Percentiles rank a stretch among this genome's conserved stretches.
These are phyloP conservation scores for Hypanus sabinus DNA, from an alignment of 2,113 vertebrate genomes.

Conservation along the genomic window DNA sequence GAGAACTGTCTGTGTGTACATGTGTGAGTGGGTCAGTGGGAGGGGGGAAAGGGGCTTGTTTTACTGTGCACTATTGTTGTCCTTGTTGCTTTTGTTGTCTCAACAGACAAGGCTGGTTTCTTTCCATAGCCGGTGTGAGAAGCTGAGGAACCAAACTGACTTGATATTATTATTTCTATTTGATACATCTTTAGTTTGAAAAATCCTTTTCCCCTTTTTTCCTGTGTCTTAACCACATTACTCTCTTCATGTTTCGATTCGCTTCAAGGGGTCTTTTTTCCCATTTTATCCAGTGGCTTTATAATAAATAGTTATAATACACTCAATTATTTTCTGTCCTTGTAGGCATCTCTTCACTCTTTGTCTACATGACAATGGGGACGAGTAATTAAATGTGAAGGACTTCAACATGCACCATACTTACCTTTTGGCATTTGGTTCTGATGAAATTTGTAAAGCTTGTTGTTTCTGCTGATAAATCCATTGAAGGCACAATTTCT, in stretches of 20 bases:
- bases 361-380: background rate
- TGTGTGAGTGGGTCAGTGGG: too few species aligned
- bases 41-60: too few species aligned
- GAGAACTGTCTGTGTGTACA: too few species aligned
- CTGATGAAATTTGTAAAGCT: background rate
- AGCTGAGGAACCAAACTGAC: background rate
- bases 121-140: background rate
- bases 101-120: background rate
- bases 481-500: background rate
- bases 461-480: background rate
- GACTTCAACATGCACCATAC: too few species aligned
- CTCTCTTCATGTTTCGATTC: background rate
- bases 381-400: background rate
- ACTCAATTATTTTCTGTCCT: background rate
- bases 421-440: background rate
- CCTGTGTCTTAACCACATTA: background rate
- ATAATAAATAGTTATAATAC: background rate
- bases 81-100: background rate
- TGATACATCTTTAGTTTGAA: background rate
- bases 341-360: background rate
- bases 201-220: background rate
- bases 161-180: background rate
- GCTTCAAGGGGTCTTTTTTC: background rate
- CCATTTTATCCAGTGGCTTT: background rate
- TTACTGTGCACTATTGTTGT: too few species aligned